Conservation (phyloP, 2,113 vertebrate species). For the Agapornis roseicollis region DNA sequence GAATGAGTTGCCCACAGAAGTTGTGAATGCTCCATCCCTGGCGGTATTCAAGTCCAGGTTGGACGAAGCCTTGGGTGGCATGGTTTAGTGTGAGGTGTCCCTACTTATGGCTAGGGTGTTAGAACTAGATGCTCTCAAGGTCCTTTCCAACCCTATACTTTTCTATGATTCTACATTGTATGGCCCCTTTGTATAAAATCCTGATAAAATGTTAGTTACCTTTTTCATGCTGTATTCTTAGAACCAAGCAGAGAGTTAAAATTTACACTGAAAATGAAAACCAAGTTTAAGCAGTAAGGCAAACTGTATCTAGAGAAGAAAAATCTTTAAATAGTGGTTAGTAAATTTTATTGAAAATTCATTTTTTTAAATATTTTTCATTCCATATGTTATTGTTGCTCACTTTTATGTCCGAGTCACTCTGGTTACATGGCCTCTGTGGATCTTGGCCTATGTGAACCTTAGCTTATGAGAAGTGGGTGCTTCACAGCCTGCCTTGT, state of each 20-base stretch:
- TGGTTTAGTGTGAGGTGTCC: no score
- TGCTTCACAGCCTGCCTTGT: neutral
- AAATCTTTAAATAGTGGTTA: neutral
- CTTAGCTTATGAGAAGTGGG: neutral
- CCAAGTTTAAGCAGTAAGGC: neutral
- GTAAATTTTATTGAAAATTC: neutral
- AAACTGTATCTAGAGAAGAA: neutral
- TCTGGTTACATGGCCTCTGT: no score
- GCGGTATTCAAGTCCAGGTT: no score
- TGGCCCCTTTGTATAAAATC: neutral
- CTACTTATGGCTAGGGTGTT: no score
- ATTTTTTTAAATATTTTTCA: neutral
- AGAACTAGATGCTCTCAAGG: no score
- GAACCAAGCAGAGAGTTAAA: neutral
- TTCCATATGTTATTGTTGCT: neutral
- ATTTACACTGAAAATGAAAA: neutral
- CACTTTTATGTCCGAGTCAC: no score
- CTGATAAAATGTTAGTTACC: neutral
- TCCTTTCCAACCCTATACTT: no score
- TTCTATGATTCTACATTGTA: neutral
- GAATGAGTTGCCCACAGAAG: no score
- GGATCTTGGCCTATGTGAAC: rapidly evolving
- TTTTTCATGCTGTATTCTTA: neutral
- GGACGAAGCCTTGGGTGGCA: no score
- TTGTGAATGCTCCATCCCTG: no score